Base-by-base conservation (phyloP, 2,797 vertebrate genomes). In the Macropus fuliginosus region DNA sequence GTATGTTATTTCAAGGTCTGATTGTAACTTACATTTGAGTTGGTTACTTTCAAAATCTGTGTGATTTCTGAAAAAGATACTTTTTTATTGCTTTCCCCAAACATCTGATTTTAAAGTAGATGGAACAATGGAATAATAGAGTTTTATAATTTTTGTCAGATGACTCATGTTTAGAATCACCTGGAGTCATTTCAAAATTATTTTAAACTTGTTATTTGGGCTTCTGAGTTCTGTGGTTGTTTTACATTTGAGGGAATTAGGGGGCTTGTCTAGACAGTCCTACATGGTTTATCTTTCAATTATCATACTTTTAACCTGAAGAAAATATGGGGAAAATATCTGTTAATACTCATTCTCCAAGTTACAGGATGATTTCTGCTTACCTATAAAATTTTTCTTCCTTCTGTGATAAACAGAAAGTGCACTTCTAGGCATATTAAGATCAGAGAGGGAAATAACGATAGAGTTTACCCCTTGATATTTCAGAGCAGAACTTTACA, bases 1-100 rank as follows among this genome's bases (percentile, higher is more conserved):
- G 99, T 99, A 98, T 56, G 97, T 96, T 91, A 93, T 95, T 97
- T 96, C 96, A 98, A 97, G 92, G 55, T 95, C 93, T 94, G 81
- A 74, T 97, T 95, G 92, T 94, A 29, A 93, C 6, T 94, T 97
- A 74, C n/a, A n/a, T 97, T 90, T 95, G 50, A 95, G 87, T 56
- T 87, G 24, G 12, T 96, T 54, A 24, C 1, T 0, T 91, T 97
- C 59, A 24, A 74, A 90, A 62, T 87, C 90, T 95, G 50, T 91
- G 2, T 97, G 40, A 96, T 54, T 94, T 95, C 95, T 95, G 94
- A 57, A 96, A 95, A 18, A 21, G 90, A 95, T 27, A 55, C 2
- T 91, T 95, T 94, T 0, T 21, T 27, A 46, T 87, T 12, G 21
- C 27, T 50, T 87, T 50, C 3, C 21, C 40, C 3, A 87, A 87